These are phyloP conservation scores for Chymomyza fuscimana DNA, from an alignment of 2,888 invertebrate genomes.

Conservation along the genomic window DNA sequence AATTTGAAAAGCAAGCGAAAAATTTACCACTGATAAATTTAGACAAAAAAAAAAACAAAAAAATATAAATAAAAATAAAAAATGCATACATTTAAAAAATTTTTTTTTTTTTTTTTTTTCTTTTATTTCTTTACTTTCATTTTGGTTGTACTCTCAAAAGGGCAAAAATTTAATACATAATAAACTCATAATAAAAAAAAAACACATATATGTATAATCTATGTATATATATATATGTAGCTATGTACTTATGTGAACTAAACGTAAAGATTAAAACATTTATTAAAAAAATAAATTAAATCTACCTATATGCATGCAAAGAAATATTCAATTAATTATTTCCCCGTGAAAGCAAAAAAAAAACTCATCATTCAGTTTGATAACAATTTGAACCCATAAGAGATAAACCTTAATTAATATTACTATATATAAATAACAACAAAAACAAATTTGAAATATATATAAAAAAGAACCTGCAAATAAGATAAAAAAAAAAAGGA, in stretches of 20 bases:
- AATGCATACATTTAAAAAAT: slow-evolving; percentile 7
- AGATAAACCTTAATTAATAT: not conserved
- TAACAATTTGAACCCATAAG: slow-evolving; percentile 2
- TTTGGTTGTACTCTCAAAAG: not conserved
- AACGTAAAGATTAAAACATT: slow-evolving; percentile 4
- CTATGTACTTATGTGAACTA: slow-evolving; percentile 12
- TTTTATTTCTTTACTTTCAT: not conserved
- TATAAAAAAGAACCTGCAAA: not conserved
- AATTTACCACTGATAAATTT: too few relatives aligned
- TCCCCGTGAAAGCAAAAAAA: not conserved
- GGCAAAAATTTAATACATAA: slow-evolving; percentile 12
- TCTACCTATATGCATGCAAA: slow-evolving; percentile 11
- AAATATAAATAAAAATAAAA: slow-evolving; percentile 17
- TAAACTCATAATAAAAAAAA: slow-evolving; percentile 30
- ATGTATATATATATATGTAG: slow-evolving; percentile 7
- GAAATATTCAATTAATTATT: slow-evolving; percentile 4
- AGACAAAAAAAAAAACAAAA: not conserved
- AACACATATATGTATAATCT: slow-evolving; percentile 21
- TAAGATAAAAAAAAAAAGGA: not conserved
- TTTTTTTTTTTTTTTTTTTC: not conserved
- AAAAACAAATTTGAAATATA: not conserved
- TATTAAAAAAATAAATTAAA: slow-evolving; percentile 5
- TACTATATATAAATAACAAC: not conserved
- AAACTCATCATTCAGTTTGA: slow-evolving; percentile 4
- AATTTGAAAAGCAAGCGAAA: slow-evolving; percentile 1